Evolutionary conservation across 92 coral and sea anemone species (phyloP), one percentile per base, ranked within the genome.

Genomic region (Siderastrea siderea): DNA sequence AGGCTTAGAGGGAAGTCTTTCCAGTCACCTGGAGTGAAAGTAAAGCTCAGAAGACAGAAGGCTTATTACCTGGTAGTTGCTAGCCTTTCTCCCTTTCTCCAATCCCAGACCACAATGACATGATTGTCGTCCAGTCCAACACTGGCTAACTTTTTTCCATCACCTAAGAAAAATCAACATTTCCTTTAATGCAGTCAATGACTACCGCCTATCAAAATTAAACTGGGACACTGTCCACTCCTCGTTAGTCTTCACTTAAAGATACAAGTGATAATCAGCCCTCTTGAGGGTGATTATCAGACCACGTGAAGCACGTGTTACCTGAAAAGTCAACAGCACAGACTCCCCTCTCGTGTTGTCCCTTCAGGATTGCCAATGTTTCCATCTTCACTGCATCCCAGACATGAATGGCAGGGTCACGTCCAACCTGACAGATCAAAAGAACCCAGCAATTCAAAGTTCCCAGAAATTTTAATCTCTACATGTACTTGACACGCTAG

Each of bases 291-390:
- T 26, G 38, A 26, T 26, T 0, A 26, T 0, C 0, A 26, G 38
- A 55, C 12, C 61, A 55, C 2, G 5, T 55, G 61, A 0, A 55
- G 9, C 10, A 1, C 44, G n/a, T 16, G 16, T 51, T 71, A 96
- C 99, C 98, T 87, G 99, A 97, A 84, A 97, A 97, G 87, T 97
- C 99, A 15, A 97, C 97, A n/a, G 99, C 98, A 86, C 99, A 97
- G 43, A 97, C 96, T 6, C 99, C 99, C 75, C 99, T 90, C 80
- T 94, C 91, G 62, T 95, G 99, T 54, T 97, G 98, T 15, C 99
- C 98, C 76, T 97, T 97, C 6, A 97, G 92, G 5, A 96, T 90
- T 49, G 99, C 96, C 58, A 97, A 68, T 26, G 98, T 96, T 50
- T 93, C 93, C 96, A 96, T 88, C 64, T 86, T 94, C 74, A 90